phyloP scores from a whole-genome alignment of 2,888 invertebrate genomes.

The Hypena proboscidalis region DNA sequence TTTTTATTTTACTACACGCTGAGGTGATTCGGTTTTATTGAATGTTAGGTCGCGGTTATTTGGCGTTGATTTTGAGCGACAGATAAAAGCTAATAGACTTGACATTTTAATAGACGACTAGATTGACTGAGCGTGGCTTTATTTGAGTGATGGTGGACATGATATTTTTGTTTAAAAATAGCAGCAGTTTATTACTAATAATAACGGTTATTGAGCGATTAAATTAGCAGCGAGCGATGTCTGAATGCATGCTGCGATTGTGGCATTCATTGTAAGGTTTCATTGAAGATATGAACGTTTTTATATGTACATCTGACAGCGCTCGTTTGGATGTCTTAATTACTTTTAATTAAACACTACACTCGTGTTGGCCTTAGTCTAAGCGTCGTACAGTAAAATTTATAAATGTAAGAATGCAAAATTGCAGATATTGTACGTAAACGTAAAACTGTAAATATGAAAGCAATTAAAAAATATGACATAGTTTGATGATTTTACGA shows the following conservation, averaged over 20 bases:
- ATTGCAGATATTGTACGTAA: too few species aligned
- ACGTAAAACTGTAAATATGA: too few species aligned
- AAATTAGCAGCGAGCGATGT: not conserved
- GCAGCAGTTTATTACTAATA: constrained; percentile 24
- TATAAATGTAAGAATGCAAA: too few species aligned
- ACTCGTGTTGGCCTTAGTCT: too few species aligned
- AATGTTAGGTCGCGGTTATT: constrained; percentile 28
- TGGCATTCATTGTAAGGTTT: not conserved
- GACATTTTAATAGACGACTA: constrained; percentile 18
- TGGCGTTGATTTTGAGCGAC: constrained; percentile 13
- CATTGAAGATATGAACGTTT: too few species aligned
- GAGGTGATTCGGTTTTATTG: constrained; percentile 39
- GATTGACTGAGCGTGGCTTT: constrained; percentile 19
- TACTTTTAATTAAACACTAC: not conserved
- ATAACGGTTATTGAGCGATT: constrained; percentile 7
- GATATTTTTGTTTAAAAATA: constrained; percentile 27
- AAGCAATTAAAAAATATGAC: not conserved
- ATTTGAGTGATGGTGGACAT: constrained; percentile 17
- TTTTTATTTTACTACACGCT: constrained; percentile 62
- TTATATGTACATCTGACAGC: not conserved
- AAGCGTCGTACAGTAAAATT: too few species aligned
- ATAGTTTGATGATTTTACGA: too few species aligned
- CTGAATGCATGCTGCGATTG: not conserved
- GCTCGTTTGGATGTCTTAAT: not conserved
- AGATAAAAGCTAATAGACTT: constrained; percentile 6